Evolutionary conservation across 1,140 invertebrate species (phyloP).

Genomic region (Hyles euphorbiae): DNA sequence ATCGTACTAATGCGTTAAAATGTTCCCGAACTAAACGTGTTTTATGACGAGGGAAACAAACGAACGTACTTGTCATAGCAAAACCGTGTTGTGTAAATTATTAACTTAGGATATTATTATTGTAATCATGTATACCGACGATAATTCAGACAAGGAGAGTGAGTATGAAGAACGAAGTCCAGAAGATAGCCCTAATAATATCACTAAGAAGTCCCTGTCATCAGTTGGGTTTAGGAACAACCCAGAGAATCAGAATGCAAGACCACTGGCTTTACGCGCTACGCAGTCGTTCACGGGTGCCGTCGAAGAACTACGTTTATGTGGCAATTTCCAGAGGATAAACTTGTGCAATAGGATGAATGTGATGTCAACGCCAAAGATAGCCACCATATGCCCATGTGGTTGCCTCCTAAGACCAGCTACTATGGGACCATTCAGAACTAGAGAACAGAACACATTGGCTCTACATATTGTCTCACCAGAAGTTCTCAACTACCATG

Average conservation of each 20-base stretch:
- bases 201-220: constrained; percentile 63
- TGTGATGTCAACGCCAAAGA: constrained; percentile 33
- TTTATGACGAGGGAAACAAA: too few species aligned
- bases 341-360: constrained; percentile 47
- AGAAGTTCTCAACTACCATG: constrained; percentile 59
- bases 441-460: constrained; percentile 57
- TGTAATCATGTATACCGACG: constrained; percentile 51
- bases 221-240: constrained; percentile 57
- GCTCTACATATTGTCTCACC: constrained; percentile 60
- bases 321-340: constrained; percentile 55
- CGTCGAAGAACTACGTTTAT: constrained; percentile 58
- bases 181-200: constrained; percentile 48
- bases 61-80: too few species aligned
- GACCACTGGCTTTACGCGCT: constrained; percentile 54
- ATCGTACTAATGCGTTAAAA: too few species aligned
- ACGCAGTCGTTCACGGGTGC: constrained; percentile 71
- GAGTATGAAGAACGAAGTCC: constrained; percentile 52
- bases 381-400: constrained; percentile 54
- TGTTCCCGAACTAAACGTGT: too few species aligned
- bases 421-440: constrained; percentile 47
- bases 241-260: constrained; percentile 47
- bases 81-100: neutral
- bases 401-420: constrained; percentile 53
- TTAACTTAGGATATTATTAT: neutral
- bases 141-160: constrained; percentile 60